A percentile compares a stretch with the other conserved stretches of the same genome.
phyloP scores from a whole-genome alignment of 2,888 invertebrate species.

The Falcaria lacertinaria region DNA sequence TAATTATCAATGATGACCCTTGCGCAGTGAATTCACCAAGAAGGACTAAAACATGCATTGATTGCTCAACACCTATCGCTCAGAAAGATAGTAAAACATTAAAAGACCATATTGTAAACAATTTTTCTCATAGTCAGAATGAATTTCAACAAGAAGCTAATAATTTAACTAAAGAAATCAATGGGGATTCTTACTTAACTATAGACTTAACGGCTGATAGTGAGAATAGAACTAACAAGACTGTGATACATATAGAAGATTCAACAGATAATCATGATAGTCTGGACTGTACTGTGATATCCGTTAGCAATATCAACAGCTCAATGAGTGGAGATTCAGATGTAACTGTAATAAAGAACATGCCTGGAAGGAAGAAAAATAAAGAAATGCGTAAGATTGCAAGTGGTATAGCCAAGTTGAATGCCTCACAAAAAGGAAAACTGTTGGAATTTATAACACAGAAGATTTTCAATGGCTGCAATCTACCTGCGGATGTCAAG shows the following conservation, averaged over 20 bases:
- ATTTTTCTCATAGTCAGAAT: not conserved
- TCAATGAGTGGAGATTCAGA: constrained; percentile 61
- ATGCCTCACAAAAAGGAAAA: constrained; percentile 44
- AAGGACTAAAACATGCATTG: not conserved
- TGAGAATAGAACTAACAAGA: constrained; percentile 13
- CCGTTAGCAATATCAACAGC: constrained; percentile 30
- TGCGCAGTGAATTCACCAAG: not conserved
- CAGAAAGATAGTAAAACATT: constrained; percentile 1
- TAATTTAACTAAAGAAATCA: constrained; percentile 48
- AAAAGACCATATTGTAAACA: not conserved
- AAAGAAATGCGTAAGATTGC: constrained; percentile 41
- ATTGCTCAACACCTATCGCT: not conserved
- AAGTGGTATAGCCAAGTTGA: constrained; percentile 48
- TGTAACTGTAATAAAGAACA: constrained; percentile 44
- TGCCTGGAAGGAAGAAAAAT: constrained; percentile 15
- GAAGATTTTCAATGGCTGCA: constrained; percentile 56
- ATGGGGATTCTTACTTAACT: constrained; percentile 50
- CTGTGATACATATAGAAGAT: constrained; percentile 47
- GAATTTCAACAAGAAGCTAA: constrained; percentile 17
- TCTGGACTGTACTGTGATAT: constrained; percentile 40
- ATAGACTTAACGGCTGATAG: constrained; percentile 56
- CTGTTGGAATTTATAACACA: constrained; percentile 51
- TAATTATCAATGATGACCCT: not conserved
- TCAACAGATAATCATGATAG: constrained; percentile 31
- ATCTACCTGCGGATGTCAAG: constrained; percentile 24